These are phyloP conservation scores for Okamejei kenojei DNA, from an alignment of 2,797 vertebrate species.

Conservation along the genomic window DNA sequence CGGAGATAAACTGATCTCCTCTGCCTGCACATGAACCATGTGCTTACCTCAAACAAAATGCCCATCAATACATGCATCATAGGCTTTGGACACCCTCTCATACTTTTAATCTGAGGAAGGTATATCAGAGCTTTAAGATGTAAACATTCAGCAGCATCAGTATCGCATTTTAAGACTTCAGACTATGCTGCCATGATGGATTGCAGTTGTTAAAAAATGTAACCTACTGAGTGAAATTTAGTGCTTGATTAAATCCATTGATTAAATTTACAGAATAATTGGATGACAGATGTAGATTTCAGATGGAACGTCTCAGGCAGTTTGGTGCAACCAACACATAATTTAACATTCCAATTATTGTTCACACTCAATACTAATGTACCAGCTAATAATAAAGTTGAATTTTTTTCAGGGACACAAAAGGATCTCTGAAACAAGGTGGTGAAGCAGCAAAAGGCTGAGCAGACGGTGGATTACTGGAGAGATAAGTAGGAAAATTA, in stretches of 20 bases:
- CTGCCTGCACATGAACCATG: too few species aligned
- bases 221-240: neutral
- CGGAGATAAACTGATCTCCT: too few species aligned
- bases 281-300: neutral
- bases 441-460: too few species aligned
- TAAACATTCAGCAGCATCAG: neutral
- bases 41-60: neutral
- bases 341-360: neutral
- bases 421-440: neutral
- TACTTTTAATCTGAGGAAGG: neutral
- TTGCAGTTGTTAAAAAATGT: neutral
- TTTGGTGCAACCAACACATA: neutral
- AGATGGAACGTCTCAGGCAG: too few species aligned
- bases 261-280: constrained; percentile 2
- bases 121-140: neutral
- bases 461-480: neutral
- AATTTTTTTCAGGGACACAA: neutral
- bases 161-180: neutral
- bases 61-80: neutral
- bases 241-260: neutral
- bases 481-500: neutral
- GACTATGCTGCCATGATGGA: neutral
- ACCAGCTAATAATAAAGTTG: neutral
- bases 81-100: neutral
- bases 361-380: neutral